phyloP scores from a whole-genome alignment of 1,140 invertebrate species.

The Tetramorium simillimum region DNA sequence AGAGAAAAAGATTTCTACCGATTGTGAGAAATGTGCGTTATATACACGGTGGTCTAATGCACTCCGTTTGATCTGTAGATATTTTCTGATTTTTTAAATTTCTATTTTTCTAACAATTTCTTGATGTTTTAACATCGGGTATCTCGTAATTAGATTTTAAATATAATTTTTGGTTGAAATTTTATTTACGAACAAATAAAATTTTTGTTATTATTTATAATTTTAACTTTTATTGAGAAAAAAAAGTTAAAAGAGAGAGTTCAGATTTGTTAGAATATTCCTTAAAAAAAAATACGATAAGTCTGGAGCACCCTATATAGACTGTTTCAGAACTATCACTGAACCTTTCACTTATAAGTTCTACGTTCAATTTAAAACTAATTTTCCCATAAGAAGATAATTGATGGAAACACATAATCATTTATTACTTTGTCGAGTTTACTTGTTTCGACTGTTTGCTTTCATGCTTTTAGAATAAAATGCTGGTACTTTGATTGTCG shows the following conservation, averaged over 20 bases:
- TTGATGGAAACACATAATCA: background rate
- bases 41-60: background rate
- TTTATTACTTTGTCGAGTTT: background rate
- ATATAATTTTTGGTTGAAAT: background rate
- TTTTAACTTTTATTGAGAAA: background rate
- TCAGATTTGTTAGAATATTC: background rate
- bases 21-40: background rate
- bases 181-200: background rate
- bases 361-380: background rate
- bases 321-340: background rate
- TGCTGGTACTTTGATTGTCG: background rate
- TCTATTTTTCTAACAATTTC: background rate
- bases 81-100: background rate
- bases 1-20: background rate
- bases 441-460: background rate
- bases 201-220: background rate
- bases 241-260: background rate
- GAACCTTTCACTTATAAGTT: constrained; percentile 25
- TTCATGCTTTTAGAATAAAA: background rate
- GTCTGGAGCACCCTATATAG: background rate
- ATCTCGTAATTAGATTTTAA: background rate
- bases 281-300: background rate
- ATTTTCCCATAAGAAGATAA: constrained; percentile 2
- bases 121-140: background rate
- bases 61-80: background rate